These are phyloP conservation scores for Peromyscus attwateri DNA, from an alignment of 2,797 vertebrate genomes.

Conservation along the genomic window DNA sequence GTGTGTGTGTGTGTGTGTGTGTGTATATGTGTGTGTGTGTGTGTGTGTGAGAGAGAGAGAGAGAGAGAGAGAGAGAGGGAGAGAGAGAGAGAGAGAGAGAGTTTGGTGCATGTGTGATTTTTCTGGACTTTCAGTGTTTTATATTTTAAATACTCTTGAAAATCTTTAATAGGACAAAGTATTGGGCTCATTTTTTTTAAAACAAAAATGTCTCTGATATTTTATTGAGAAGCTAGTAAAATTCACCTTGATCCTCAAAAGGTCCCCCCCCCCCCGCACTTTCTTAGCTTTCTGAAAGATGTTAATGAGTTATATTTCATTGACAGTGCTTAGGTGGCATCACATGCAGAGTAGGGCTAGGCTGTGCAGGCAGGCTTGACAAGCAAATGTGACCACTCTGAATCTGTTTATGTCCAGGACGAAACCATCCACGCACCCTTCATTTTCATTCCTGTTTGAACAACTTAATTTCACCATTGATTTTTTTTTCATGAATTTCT, in stretches of 20 bases:
- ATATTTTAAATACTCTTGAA: conserved; percentile 25
- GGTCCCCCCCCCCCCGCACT: neutral
- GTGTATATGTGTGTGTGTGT: neutral
- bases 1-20: neutral
- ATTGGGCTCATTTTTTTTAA: conserved; percentile 20
- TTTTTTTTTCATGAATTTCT: neutral
- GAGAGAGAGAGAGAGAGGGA: no score
- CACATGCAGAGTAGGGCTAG: neutral
- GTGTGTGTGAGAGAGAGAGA: neutral
- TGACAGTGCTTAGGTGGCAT: neutral
- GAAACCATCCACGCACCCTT: neutral
- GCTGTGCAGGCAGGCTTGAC: conserved; percentile 12
- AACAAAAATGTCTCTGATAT: neutral
- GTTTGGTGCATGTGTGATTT: neutral
- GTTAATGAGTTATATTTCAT: conserved; percentile 19
- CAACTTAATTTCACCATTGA: conserved; percentile 7
- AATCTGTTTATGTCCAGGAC: conserved; percentile 58
- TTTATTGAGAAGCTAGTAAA: conserved; percentile 47
- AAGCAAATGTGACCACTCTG: conserved; percentile 49
- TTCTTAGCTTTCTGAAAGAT: conserved; percentile 55
- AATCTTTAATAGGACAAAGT: conserved; percentile 33
- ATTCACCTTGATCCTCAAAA: conserved; percentile 41
- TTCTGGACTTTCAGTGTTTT: neutral
- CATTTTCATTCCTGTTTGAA: neutral
- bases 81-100: no score